Conservation (phyloP, 1,140 invertebrate genomes). For the Papilio aristodemus region DNA sequence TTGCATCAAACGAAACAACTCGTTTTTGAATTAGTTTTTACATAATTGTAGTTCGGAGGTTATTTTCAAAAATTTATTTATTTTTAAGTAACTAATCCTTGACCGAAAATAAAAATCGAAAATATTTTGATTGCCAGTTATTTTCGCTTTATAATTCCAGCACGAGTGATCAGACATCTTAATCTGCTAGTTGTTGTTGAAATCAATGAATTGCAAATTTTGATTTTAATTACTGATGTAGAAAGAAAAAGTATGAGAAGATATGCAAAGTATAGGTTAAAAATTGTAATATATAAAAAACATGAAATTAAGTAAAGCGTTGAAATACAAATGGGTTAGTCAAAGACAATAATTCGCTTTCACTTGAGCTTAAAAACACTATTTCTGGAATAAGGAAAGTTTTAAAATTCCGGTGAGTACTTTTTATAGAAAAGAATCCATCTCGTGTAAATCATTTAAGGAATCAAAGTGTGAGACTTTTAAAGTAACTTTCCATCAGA, state of each 20-base stretch:
- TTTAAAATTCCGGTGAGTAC: too few species aligned
- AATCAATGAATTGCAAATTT: background rate
- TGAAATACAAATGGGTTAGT: too few species aligned
- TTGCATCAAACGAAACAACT: slow-evolving; percentile 12
- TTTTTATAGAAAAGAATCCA: too few species aligned
- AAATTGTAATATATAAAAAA: too few species aligned
- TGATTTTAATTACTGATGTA: background rate
- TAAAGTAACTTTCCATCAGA: slow-evolving; percentile 8
- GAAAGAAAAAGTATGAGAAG: background rate
- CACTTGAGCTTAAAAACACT: too few species aligned
- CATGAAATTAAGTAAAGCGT: too few species aligned
- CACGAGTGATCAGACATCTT: background rate
- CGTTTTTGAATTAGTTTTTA: slow-evolving; percentile 1
- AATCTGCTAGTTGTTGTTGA: background rate
- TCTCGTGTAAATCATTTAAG: too few species aligned
- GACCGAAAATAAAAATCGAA: background rate
- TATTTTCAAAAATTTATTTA: background rate
- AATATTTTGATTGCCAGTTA: background rate
- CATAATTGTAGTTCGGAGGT: background rate
- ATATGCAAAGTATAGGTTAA: too few species aligned
- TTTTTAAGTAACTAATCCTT: background rate
- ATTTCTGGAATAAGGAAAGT: too few species aligned
- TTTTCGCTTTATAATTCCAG: background rate
- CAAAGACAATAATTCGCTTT: too few species aligned
- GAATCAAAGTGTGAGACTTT: background rate